These are phyloP conservation scores for Hyposmocoma kahamanoa DNA, from an alignment of 1,140 invertebrate genomes.

Conservation along the genomic window DNA sequence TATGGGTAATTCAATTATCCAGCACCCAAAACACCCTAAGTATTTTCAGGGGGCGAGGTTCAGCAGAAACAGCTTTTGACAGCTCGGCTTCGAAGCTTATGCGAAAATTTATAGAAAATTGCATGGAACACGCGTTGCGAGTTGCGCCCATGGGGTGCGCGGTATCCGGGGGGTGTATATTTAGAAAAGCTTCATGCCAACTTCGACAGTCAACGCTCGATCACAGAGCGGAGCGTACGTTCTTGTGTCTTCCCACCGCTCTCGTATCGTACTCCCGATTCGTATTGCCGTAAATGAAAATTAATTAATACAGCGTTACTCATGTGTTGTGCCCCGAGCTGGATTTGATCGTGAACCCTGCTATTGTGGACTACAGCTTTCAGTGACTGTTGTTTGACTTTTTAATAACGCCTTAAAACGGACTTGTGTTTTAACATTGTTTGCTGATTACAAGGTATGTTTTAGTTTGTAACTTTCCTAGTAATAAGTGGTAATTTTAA, in stretches of 20 bases:
- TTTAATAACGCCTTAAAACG: background rate
- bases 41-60: slow-evolving; percentile 28
- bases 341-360: slow-evolving; percentile 40
- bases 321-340: slow-evolving; percentile 51
- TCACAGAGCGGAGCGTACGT: slow-evolving; percentile 36
- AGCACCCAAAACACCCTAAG: slow-evolving; percentile 37
- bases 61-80: slow-evolving; percentile 68
- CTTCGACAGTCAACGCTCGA: slow-evolving; percentile 44
- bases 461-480: too few species aligned
- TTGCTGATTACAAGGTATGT: background rate
- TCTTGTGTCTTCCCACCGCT: slow-evolving; percentile 17
- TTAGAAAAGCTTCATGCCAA: slow-evolving; percentile 47
- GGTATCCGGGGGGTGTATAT: slow-evolving; percentile 64
- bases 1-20: slow-evolving; percentile 62
- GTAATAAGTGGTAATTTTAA: too few species aligned
- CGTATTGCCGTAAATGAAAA: slow-evolving; percentile 51
- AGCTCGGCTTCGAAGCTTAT: slow-evolving; percentile 64
- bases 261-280: slow-evolving; percentile 19
- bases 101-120: slow-evolving; percentile 73
- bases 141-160: slow-evolving; percentile 51
- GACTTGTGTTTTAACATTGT: slow-evolving; percentile 1
- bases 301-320: slow-evolving; percentile 35
- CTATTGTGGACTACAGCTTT: background rate
- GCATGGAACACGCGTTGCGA: slow-evolving; percentile 57
- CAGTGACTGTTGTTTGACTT: slow-evolving; percentile 3